Evolutionary conservation across 2,113 vertebrate genomes (phyloP), one percentile per base, ranked within the genome.

Genomic region (Poecile atricapillus): DNA sequence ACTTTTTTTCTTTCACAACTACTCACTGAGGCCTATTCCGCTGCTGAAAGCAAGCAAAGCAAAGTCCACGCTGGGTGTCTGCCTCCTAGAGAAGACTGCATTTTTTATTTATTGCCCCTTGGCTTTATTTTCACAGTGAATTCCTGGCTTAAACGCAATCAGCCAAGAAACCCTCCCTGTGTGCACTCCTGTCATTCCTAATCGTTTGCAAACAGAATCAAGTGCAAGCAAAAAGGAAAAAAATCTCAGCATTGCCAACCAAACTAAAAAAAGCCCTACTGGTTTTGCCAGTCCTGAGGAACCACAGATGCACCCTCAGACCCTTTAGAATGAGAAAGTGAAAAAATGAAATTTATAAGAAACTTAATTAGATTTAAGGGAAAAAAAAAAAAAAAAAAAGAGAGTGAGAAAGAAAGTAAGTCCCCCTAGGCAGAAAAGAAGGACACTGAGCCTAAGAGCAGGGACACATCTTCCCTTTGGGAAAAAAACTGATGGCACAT

Each of bases 81-180:
- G 97, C 98, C 98, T 98, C 97, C 97, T 87, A 58, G 79, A 98
- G 98, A 98, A 99, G 99, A 99, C 97, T 98, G 98, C 98, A 99
- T 99, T 98, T 99, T 99, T 99, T 99, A 99, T 99, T 99, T 99
- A 99, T 99, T 98, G 52, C 98, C 97, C 97, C 97, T 98, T 98
- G 98, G 98, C 98, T 99, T 98, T 98, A 98, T 98, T 99, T 99
- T 99, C 98, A 98, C 98, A 98, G 98, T 96, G 98, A 99, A 99
- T 99, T 99, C 99, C 98, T 98, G 97, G 98, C 98, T 98, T 97
- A 99, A 99, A 99, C 98, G 98, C 98, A 99, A 99, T 99, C 98
- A 99, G 98, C 98, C 98, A 99, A 98, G 98, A 98, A 99, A 98
- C 98, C 98, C 98, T 99, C 98, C 98, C 98, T 98, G 96, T 98